Conservation (phyloP, 2,797 vertebrate species). For the Premnoplex brunnescens region DNA sequence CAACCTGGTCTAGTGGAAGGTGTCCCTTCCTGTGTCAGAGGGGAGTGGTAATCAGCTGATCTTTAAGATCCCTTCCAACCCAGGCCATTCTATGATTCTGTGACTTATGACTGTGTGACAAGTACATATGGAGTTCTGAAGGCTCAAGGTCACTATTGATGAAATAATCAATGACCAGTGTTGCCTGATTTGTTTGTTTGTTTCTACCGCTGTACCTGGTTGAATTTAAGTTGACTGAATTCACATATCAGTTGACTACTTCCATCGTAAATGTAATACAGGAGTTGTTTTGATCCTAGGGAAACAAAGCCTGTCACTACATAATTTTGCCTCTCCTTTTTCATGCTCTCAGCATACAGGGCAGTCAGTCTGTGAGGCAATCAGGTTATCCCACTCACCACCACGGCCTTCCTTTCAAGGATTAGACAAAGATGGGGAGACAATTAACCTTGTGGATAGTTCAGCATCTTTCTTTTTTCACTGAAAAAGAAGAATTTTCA, state of each 20-base stretch:
- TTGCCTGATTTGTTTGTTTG: neutral
- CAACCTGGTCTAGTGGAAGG: neutral
- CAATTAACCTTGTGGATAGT: neutral
- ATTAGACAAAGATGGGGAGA: neutral
- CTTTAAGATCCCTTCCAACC: neutral
- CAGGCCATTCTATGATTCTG: neutral
- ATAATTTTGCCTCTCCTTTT: neutral
- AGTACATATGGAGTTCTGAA: neutral
- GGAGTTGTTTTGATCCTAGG: neutral
- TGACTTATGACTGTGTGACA: neutral
- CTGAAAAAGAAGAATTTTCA: neutral
- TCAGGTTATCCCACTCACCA: neutral
- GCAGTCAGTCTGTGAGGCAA: neutral
- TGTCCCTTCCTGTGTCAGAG: neutral
- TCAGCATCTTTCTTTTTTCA: neutral
- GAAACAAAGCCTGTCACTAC: neutral
- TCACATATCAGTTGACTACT: accelerated
- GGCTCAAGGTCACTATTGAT: neutral
- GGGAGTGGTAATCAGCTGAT: neutral
- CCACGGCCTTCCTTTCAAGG: neutral
- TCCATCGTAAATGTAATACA: neutral
- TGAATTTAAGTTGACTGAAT: neutral
- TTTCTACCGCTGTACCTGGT: neutral
- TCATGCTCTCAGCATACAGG: neutral
- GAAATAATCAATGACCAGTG: neutral